A percentile compares a stretch with the other conserved stretches of the same genome.
phyloP scores from a whole-genome alignment of 2,888 invertebrate species.

The Atrina japonica region DNA sequence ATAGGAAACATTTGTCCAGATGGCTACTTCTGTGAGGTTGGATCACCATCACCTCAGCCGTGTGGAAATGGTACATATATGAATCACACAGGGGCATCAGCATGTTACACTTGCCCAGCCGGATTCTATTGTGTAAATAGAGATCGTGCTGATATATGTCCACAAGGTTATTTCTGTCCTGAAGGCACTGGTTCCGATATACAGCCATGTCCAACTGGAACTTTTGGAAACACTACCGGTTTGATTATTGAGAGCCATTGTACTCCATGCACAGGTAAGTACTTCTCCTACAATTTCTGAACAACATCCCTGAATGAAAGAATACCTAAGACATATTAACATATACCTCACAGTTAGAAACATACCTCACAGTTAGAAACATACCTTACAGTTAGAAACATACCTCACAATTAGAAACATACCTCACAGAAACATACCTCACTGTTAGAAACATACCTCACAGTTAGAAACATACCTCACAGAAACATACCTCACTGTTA shows the following conservation, averaged over 20 bases:
- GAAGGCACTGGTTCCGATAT: constrained; percentile 76
- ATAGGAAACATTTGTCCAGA: constrained; percentile 75
- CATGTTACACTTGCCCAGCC: constrained; percentile 74
- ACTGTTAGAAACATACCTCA: too few relatives aligned
- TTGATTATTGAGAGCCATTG: constrained; percentile 69
- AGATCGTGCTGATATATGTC: constrained; percentile 74
- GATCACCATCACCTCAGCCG: constrained; percentile 65
- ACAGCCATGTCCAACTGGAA: constrained; percentile 74
- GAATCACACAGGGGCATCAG: constrained; percentile 75
- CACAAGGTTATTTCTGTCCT: constrained; percentile 77
- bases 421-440: too few relatives aligned
- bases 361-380: too few relatives aligned
- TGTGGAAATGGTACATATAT: constrained; percentile 76
- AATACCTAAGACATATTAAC: neutral
- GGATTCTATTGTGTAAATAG: constrained; percentile 76
- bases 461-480: too few relatives aligned
- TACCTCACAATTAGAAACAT: too few relatives aligned
- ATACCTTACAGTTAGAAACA: too few relatives aligned
- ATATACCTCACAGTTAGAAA: too few relatives aligned
- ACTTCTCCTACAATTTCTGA: too few relatives aligned
- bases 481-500: too few relatives aligned
- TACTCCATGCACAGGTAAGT: constrained; percentile 74
- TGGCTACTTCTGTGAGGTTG: constrained; percentile 73
- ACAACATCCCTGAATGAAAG: neutral
- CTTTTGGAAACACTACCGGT: constrained; percentile 74